Evolutionary conservation across 1,140 invertebrate genomes (phyloP).

Genomic region (Bombus sibiricus): DNA sequence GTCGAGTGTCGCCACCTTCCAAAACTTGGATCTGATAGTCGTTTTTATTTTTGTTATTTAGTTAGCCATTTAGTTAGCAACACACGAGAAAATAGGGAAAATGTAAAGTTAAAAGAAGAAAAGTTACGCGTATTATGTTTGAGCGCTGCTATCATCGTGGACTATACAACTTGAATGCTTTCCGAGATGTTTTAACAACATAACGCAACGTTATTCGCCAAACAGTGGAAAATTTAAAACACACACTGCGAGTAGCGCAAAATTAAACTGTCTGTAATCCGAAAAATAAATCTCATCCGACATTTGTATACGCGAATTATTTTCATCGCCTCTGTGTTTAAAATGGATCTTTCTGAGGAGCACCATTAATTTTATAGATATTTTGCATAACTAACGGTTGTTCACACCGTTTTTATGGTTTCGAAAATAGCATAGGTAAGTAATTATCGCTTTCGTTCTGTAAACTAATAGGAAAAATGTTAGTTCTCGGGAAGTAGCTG

Average conservation of each 20-base stretch:
- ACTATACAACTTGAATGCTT: background rate
- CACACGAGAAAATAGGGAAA: background rate
- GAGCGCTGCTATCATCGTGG: no score
- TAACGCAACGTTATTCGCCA: background rate
- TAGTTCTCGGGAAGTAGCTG: background rate
- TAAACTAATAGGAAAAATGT: background rate
- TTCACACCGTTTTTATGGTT: background rate
- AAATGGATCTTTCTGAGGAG: background rate
- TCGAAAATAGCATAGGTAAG: background rate
- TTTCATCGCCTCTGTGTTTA: no score
- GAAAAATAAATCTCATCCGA: background rate
- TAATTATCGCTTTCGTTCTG: background rate
- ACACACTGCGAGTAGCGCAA: background rate
- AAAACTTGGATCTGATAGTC: background rate
- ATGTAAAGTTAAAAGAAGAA: background rate
- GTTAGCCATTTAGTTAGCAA: background rate
- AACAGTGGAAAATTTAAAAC: background rate
- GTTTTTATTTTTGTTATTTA: background rate
- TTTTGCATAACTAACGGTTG: background rate
- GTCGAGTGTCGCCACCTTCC: background rate
- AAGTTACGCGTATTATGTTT: no score
- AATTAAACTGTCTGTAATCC: background rate
- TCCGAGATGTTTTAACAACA: background rate
- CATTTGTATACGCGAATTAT: no score
- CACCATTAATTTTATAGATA: background rate